Percentiles rank a stretch among this genome's conserved stretches.
Conservation (phyloP, 1,140 invertebrate species). For the Patella vulgata region DNA sequence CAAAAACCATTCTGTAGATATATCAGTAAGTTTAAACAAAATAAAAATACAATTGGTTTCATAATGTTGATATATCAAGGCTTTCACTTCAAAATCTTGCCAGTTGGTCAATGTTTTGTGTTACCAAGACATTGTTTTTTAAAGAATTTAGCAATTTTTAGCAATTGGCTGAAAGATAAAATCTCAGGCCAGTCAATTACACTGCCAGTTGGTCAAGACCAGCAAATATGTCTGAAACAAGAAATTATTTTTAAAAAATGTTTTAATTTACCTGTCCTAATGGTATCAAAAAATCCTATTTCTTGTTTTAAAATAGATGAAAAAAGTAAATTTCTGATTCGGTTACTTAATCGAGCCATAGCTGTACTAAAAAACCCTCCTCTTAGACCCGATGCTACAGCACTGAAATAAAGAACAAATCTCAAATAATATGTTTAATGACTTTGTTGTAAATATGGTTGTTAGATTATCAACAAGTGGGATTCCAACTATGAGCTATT, state of each 20-base stretch:
- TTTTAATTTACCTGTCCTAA: constrained; percentile 40
- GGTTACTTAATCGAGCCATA: constrained; percentile 30
- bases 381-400: constrained; percentile 33
- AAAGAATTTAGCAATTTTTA: too few species aligned
- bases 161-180: too few species aligned
- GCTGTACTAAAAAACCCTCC: constrained; percentile 26
- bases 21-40: not conserved
- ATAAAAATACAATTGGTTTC: not conserved
- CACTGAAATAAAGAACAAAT: constrained; percentile 22
- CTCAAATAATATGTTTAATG: not conserved
- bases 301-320: constrained; percentile 44
- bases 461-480: too few species aligned
- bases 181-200: too few species aligned
- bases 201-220: too few species aligned
- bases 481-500: too few species aligned
- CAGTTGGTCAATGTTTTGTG: too few species aligned
- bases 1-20: not conserved
- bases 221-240: too few species aligned
- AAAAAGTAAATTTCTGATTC: constrained; percentile 43
- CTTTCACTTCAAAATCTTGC: too few species aligned
- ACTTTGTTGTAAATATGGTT: not conserved
- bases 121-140: too few species aligned
- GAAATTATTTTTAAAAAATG: not conserved
- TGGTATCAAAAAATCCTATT: constrained; percentile 50
- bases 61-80: not conserved